Conservation (phyloP, 2,797 vertebrate species). For the Lophius americanus region DNA sequence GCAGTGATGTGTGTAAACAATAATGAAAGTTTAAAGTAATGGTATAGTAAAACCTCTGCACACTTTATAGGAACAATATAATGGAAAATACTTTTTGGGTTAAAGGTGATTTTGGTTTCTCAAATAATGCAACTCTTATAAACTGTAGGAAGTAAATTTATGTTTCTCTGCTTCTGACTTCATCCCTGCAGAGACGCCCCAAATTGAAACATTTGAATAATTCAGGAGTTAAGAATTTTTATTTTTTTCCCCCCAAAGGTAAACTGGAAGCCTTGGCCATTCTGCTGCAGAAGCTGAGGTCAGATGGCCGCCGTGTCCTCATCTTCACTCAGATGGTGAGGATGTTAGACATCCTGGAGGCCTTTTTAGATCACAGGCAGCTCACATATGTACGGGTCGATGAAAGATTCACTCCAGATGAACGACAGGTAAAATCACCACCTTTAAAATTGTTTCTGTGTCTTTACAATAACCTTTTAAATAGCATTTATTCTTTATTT, state of each 20-base stretch:
- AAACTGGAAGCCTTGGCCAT: constrained; percentile 95
- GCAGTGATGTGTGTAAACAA: too few species aligned
- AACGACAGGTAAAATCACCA: constrained; percentile 86
- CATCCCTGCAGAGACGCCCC: background rate
- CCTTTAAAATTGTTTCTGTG: background rate
- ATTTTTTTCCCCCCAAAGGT: constrained; percentile 74
- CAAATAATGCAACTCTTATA: too few species aligned
- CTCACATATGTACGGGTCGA: constrained; percentile 93
- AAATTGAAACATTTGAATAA: background rate
- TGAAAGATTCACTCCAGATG: constrained; percentile 88
- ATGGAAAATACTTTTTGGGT: too few species aligned
- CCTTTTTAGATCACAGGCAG: constrained; percentile 90
- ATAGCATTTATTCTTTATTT: too few species aligned
- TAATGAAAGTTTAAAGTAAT: too few species aligned
- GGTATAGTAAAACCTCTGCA: too few species aligned
- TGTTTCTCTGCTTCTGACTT: background rate
- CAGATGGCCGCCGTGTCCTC: constrained; percentile 92
- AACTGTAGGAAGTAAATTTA: too few species aligned
- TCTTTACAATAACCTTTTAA: too few species aligned
- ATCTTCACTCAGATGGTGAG: constrained; percentile 90
- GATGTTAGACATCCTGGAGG: constrained; percentile 91
- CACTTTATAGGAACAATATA: too few species aligned
- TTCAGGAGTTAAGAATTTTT: background rate
- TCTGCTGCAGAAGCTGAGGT: constrained; percentile 91
- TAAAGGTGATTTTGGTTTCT: too few species aligned